A percentile compares a stretch with the other conserved stretches of the same genome.
These are phyloP conservation scores for Polydesmus complanatus DNA, from an alignment of 2,888 invertebrate genomes.

Conservation along the genomic window DNA sequence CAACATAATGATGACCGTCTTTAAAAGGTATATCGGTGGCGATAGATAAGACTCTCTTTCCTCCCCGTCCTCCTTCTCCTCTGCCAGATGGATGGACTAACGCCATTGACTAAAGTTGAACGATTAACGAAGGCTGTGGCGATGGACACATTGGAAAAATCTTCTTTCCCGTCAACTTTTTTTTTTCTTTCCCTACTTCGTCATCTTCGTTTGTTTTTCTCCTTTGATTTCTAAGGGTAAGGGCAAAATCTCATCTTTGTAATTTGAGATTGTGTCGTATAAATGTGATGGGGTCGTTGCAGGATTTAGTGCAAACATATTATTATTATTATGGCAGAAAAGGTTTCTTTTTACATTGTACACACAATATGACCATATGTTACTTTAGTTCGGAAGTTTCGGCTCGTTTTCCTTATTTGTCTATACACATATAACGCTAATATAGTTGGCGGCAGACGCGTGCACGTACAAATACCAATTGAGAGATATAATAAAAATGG, in stretches of 20 bases:
- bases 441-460: neutral
- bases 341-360: neutral
- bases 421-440: neutral
- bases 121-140: neutral
- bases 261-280: neutral
- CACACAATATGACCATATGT: neutral
- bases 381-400: neutral
- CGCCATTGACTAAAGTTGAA: neutral
- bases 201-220: neutral
- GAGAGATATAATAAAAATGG: no score
- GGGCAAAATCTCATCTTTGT: neutral
- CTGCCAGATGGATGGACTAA: no score
- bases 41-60: slow-evolving; percentile 2
- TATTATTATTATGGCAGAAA: neutral
- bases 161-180: neutral
- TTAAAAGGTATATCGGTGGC: slow-evolving; percentile 8
- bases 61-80: neutral
- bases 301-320: neutral
- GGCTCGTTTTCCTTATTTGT: neutral
- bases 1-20: slow-evolving; percentile 12
- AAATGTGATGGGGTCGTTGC: neutral
- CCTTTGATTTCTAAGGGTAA: no score
- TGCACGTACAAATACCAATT: no score
- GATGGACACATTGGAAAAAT: neutral
- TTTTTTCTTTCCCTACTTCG: no score